Conservation (phyloP, 2,888 invertebrate genomes). For the Drosophila falleni region DNA sequence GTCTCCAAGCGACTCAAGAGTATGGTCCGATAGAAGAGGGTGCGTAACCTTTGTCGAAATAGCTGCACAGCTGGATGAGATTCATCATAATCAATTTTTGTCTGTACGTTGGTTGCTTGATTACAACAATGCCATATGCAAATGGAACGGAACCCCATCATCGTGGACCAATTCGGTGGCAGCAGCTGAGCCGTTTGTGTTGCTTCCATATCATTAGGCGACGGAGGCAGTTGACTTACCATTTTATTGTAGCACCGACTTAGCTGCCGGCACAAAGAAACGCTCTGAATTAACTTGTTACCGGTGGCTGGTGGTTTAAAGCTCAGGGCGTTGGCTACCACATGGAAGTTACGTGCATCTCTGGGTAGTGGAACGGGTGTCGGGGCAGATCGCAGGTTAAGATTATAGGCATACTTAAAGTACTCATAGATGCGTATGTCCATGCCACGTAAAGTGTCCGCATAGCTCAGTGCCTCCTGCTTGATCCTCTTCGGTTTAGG, state of each 20-base stretch:
- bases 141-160: constrained; percentile 81
- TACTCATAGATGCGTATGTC: constrained; percentile 69
- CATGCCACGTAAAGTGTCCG: constrained; percentile 43
- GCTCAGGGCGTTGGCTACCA: constrained; percentile 46
- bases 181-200: constrained; percentile 34
- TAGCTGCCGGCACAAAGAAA: constrained; percentile 29
- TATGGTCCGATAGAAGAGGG: constrained; percentile 78
- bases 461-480: constrained; percentile 24
- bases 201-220: neutral
- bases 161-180: constrained; percentile 81
- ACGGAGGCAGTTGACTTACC: constrained; percentile 26
- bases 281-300: constrained; percentile 6
- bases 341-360: constrained; percentile 26
- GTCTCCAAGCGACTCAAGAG: constrained; percentile 79
- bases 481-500: constrained; percentile 10
- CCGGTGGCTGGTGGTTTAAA: constrained; percentile 23
- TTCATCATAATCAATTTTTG: constrained; percentile 22
- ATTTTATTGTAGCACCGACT: constrained; percentile 35
- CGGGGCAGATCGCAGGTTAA: constrained; percentile 42
- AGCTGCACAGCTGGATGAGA: constrained; percentile 53
- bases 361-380: constrained; percentile 27
- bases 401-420: constrained; percentile 83
- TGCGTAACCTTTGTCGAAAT: constrained; percentile 77
- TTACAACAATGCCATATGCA: constrained; percentile 67
- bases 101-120: neutral